phyloP scores from a whole-genome alignment of 2,888 invertebrate species.

The Diarsia dahlii region DNA sequence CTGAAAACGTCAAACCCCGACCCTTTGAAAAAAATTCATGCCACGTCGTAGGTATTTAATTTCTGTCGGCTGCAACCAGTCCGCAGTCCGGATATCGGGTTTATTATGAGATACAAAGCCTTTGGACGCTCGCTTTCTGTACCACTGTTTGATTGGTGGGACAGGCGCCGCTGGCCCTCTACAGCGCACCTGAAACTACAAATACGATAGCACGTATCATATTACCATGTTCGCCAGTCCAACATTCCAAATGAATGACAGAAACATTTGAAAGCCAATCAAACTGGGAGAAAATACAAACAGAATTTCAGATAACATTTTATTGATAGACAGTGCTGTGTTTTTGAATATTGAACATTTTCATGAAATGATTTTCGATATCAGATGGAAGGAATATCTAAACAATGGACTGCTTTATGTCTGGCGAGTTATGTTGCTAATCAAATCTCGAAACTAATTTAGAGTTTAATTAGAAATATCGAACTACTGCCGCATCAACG shows the following conservation, averaged over 20 bases:
- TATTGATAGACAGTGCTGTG: constrained; percentile 17
- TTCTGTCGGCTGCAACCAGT: constrained; percentile 63
- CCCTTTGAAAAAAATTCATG: constrained; percentile 60
- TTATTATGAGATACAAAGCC: constrained; percentile 83
- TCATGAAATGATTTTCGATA: constrained; percentile 30
- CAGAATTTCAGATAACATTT: constrained; percentile 20
- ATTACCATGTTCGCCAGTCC: constrained; percentile 19
- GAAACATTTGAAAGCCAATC: constrained; percentile 39
- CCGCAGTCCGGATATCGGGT: constrained; percentile 71
- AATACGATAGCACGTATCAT: constrained; percentile 43
- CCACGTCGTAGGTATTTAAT: constrained; percentile 71
- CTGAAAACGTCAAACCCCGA: constrained; percentile 55
- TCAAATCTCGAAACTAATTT: constrained; percentile 57
- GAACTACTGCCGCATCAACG: constrained; percentile 45
- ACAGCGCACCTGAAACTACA: constrained; percentile 47
- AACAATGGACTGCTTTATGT: constrained; percentile 41
- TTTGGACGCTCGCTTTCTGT: constrained; percentile 76
- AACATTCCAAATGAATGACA: constrained; percentile 30
- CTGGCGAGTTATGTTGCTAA: constrained; percentile 44
- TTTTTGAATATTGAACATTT: constrained; percentile 26
- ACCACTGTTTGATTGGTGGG: constrained; percentile 79
- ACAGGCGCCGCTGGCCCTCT: constrained; percentile 27
- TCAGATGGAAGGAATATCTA: constrained; percentile 12
- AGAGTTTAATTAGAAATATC: constrained; percentile 52
- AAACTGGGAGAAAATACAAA: constrained; percentile 30